Percentiles rank a stretch among this genome's conserved stretches.
Evolutionary conservation across 2,797 vertebrate species (phyloP).

Genomic region (Xiphophorus birchmanni): DNA sequence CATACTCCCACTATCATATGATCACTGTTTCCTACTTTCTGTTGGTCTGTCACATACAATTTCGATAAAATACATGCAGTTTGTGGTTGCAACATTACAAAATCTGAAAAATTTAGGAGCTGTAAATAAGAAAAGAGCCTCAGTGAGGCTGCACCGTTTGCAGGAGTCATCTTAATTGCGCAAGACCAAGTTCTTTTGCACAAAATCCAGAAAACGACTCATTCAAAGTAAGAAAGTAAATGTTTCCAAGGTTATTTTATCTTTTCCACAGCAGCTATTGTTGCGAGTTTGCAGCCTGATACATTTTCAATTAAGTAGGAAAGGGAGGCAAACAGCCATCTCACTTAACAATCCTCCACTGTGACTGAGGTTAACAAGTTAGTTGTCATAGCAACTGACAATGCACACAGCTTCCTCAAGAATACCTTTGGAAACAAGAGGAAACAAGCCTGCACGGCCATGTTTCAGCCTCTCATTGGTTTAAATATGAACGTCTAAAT

Average conservation of each 20-base stretch:
- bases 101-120: background rate
- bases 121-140: background rate
- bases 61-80: background rate
- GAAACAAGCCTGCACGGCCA: conserved; percentile 19
- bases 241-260: conserved; percentile 14
- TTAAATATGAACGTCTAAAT: conserved; percentile 5
- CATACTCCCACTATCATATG: no score
- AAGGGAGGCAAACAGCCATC: conserved; percentile 18
- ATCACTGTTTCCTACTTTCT: background rate
- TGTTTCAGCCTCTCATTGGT: conserved; percentile 7
- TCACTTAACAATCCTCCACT: conserved; percentile 22
- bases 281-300: conserved; percentile 21
- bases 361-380: conserved; percentile 32
- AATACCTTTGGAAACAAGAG: conserved; percentile 37
- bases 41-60: background rate
- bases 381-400: conserved; percentile 58
- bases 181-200: conserved; percentile 1
- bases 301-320: conserved; percentile 15
- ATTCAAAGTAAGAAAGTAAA: conserved; percentile 20
- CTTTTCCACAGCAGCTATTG: conserved; percentile 23
- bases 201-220: conserved; percentile 2
- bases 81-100: background rate
- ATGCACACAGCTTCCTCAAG: conserved; percentile 24
- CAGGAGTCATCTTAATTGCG: background rate
- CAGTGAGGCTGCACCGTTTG: background rate